A percentile compares a stretch with the other conserved stretches of the same genome.
phyloP scores from a whole-genome alignment of 2,113 vertebrate genomes.

The Otolemur garnettii region DNA sequence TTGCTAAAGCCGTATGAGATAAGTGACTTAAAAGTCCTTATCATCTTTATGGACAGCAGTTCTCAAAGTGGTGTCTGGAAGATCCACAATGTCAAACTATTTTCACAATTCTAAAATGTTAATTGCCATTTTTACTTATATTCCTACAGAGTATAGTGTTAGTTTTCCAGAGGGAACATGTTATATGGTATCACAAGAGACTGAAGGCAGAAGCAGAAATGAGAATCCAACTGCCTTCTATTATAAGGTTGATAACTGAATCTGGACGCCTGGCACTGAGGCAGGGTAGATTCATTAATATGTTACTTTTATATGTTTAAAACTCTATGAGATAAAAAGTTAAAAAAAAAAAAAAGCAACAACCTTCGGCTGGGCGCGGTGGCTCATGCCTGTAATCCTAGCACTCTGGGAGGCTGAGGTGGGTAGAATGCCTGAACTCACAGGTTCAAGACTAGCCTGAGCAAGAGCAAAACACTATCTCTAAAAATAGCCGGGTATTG shows the following conservation, averaged over 20 bases:
- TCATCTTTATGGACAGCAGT: not conserved
- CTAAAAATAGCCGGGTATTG: no score
- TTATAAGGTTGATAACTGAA: not conserved
- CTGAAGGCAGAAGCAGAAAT: not conserved
- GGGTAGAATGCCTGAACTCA: no score
- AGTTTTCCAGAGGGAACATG: not conserved
- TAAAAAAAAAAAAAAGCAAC: not conserved
- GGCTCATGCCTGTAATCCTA: no score
- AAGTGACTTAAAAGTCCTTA: not conserved
- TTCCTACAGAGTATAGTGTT: not conserved
- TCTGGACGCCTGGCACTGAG: not conserved
- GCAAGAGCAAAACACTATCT: no score
- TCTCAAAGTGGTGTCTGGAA: not conserved
- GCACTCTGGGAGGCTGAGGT: no score
- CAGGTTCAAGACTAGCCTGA: no score
- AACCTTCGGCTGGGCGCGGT: no score
- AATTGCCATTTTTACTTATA: not conserved
- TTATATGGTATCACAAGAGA: not conserved
- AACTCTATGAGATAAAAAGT: not conserved
- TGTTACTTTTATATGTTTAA: conserved; percentile 8
- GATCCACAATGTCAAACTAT: not conserved
- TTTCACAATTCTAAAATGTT: conserved; percentile 29
- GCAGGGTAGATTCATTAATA: not conserved
- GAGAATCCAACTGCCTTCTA: not conserved
- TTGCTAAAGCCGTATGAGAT: not conserved